phyloP scores from a whole-genome alignment of 2,113 vertebrate genomes.

The Phoenicopterus ruber region DNA sequence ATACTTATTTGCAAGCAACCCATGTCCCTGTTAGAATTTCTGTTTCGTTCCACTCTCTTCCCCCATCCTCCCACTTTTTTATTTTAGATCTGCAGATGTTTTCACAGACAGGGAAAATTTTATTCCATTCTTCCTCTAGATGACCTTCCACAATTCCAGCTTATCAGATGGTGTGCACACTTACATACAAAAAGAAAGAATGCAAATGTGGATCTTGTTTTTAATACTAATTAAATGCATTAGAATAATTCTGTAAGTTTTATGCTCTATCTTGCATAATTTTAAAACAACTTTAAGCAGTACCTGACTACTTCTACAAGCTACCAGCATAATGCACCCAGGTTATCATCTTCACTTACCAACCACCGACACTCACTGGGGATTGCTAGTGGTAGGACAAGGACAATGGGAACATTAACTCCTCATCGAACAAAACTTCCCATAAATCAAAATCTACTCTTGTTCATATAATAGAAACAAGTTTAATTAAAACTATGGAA shows the following conservation, averaged over 20 bases:
- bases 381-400: not conserved
- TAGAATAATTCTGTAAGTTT: constrained; percentile 12
- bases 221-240: constrained; percentile 32
- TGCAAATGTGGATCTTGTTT: constrained; percentile 38
- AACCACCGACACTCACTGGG: not conserved
- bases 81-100: constrained; percentile 44
- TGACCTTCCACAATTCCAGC: constrained; percentile 38
- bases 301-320: not conserved
- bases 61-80: not conserved
- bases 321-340: not conserved
- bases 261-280: not conserved
- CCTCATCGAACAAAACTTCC: not conserved
- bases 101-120: not conserved
- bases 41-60: not conserved
- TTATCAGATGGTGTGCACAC: constrained; percentile 37
- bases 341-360: not conserved
- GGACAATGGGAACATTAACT: not conserved
- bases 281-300: not conserved
- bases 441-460: constrained; percentile 18
- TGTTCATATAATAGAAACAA: not conserved
- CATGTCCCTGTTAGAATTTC: not conserved
- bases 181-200: constrained; percentile 38
- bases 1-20: constrained; percentile 1
- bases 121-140: not conserved
- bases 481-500: constrained; percentile 1